These are phyloP conservation scores for Zaprionus inermis DNA, from an alignment of 1,140 invertebrate species.

Conservation along the genomic window DNA sequence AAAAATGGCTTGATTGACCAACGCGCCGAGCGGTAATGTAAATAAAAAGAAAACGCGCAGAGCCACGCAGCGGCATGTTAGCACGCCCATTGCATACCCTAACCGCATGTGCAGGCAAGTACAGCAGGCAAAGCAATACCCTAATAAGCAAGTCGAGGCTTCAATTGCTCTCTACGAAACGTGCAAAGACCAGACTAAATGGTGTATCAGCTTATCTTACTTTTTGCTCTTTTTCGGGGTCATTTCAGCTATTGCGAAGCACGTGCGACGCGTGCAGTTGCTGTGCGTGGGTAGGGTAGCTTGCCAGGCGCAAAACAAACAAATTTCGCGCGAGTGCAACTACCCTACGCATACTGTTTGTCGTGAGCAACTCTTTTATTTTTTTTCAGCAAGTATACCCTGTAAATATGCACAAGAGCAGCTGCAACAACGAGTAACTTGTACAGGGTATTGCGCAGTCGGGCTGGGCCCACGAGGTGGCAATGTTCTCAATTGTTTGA, in stretches of 20 bases:
- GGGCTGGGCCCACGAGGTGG: not conserved
- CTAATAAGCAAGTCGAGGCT: too few relatives aligned
- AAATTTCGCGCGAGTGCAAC: not conserved
- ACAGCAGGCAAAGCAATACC: too few relatives aligned
- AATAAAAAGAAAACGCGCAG: conserved; percentile 1
- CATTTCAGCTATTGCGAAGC: not conserved
- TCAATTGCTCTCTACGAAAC: too few relatives aligned
- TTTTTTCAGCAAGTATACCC: not conserved
- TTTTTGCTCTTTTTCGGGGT: too few relatives aligned
- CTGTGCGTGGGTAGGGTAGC: not conserved
- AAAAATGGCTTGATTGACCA: conserved; percentile 1
- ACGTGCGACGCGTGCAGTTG: not conserved
- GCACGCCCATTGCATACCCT: not conserved
- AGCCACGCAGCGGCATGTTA: not conserved
- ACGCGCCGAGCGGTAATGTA: conserved; percentile 2
- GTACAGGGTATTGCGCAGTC: not conserved
- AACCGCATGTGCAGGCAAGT: not conserved
- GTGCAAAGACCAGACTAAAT: too few relatives aligned
- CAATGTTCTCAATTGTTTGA: conserved; percentile 6
- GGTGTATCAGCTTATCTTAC: too few relatives aligned
- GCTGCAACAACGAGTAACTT: too few relatives aligned
- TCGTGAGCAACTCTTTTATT: too few relatives aligned
- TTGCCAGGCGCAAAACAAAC: not conserved
- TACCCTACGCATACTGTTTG: not conserved
- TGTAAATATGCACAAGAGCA: not conserved